These are phyloP conservation scores for Tadarida brasiliensis DNA, from an alignment of 2,797 vertebrate genomes.

Conservation along the genomic window DNA sequence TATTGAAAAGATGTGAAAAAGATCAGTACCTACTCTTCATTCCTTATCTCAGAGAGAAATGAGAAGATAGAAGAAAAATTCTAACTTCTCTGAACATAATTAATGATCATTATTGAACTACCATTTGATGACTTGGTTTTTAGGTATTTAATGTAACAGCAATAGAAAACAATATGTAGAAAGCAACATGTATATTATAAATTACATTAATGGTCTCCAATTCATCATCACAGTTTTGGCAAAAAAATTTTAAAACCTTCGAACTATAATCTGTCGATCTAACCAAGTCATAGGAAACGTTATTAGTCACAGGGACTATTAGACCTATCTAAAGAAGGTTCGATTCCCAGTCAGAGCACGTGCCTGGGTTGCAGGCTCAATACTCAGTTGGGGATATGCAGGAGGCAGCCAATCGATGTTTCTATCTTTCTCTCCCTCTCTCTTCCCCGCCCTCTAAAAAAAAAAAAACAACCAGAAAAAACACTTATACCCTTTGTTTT, in stretches of 20 bases:
- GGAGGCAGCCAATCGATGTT: no score
- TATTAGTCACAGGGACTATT: not conserved
- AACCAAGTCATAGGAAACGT: not conserved
- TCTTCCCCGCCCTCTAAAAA: no score
- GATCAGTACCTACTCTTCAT: not conserved
- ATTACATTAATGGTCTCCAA: conserved; percentile 17
- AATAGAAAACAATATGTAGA: conserved; percentile 22
- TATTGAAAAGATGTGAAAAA: conserved; percentile 7
- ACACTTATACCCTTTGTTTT: not conserved
- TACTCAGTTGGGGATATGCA: no score
- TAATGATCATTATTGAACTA: not conserved
- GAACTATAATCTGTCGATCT: conserved; percentile 1
- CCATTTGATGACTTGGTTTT: conserved; percentile 10
- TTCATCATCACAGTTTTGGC: not conserved
- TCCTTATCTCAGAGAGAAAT: conserved; percentile 26
- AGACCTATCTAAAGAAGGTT: not conserved
- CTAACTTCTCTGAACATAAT: conserved; percentile 30
- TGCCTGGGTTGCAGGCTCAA: no score
- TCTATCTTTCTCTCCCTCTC: no score
- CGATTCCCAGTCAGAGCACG: no score
- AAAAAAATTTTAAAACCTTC: not conserved
- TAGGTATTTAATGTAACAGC: conserved; percentile 15
- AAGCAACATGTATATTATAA: conserved; percentile 36
- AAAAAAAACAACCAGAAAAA: not conserved
- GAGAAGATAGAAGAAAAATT: conserved; percentile 34